phyloP scores from a whole-genome alignment of 2,797 vertebrate genomes.

The Rhabdophis nuchalis region DNA sequence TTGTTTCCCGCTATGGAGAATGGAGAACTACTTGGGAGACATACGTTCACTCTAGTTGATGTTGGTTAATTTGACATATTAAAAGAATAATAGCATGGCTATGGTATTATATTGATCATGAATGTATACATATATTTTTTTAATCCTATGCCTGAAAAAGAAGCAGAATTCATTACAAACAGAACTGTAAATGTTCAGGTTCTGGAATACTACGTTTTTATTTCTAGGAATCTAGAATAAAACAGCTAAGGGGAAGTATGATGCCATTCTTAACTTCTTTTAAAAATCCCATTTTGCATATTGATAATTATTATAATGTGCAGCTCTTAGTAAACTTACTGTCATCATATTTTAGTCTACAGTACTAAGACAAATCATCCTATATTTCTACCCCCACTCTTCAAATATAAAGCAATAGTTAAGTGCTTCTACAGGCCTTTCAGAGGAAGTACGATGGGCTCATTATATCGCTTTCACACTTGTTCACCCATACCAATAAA shows the following conservation, averaged over 20 bases:
- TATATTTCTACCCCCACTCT: not conserved
- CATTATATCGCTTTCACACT: slow-evolving; percentile 6
- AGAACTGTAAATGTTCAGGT: not conserved
- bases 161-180: not conserved
- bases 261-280: not conserved
- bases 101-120: not conserved
- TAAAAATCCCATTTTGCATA: not conserved
- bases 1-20: not conserved
- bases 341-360: not conserved
- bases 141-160: not conserved
- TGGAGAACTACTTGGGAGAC: not conserved
- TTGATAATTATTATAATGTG: not conserved
- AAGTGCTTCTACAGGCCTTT: not conserved
- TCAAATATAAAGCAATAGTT: not conserved
- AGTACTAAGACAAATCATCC: not conserved
- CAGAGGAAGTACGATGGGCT: not conserved
- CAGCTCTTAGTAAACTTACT: not conserved
- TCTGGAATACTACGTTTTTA: not conserved
- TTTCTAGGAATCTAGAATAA: not conserved
- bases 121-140: not conserved
- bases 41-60: not conserved
- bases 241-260: not conserved
- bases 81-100: not conserved
- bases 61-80: not conserved
- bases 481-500: slow-evolving; percentile 7